phyloP scores from a whole-genome alignment of 2,888 invertebrate species.

The Coelopa pilipes region DNA sequence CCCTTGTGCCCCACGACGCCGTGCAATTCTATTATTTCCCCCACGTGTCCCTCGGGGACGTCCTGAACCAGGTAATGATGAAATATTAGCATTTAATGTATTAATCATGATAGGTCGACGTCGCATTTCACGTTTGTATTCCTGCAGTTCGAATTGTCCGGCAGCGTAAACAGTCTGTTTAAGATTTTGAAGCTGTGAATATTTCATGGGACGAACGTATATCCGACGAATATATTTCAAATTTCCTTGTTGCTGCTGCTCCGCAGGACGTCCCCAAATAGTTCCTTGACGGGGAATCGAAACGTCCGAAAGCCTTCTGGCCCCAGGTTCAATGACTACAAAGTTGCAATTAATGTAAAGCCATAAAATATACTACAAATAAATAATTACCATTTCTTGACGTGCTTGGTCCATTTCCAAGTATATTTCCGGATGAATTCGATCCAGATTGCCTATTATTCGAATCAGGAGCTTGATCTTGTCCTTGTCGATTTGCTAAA shows the following conservation, averaged over 20 bases:
- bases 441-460: constrained; percentile 54
- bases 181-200: constrained; percentile 66
- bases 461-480: constrained; percentile 62
- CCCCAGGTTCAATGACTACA: constrained; percentile 32
- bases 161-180: constrained; percentile 64
- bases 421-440: constrained; percentile 50
- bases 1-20: constrained; percentile 46
- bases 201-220: constrained; percentile 72
- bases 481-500: constrained; percentile 72
- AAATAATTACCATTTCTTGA: constrained; percentile 40
- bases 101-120: constrained; percentile 79
- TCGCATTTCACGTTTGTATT: constrained; percentile 81
- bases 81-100: constrained; percentile 68
- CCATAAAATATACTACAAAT: not conserved
- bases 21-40: constrained; percentile 46
- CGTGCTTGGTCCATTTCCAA: constrained; percentile 49
- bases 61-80: constrained; percentile 56
- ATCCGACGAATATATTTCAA: constrained; percentile 73
- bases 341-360: not conserved
- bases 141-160: constrained; percentile 70
- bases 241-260: constrained; percentile 42
- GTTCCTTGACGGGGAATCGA: constrained; percentile 44
- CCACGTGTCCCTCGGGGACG: constrained; percentile 57
- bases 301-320: constrained; percentile 44
- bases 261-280: constrained; percentile 45